Evolutionary conservation across 1,140 invertebrate genomes (phyloP), one percentile per base, ranked within the genome.

Genomic region (Aradophagus sp.): DNA sequence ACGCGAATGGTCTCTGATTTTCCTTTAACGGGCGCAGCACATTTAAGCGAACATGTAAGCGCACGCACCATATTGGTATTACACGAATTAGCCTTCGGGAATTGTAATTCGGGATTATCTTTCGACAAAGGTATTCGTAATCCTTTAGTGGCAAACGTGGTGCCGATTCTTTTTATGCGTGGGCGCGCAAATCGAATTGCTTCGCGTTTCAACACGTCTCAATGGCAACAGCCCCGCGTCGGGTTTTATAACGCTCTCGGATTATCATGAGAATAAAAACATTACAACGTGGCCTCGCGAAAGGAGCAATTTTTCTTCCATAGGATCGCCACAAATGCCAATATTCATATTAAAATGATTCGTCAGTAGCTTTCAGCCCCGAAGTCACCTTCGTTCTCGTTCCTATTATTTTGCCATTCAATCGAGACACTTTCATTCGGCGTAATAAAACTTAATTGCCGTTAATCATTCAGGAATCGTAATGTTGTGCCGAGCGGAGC

Each of bases 111-210:
- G 39, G 62, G 73, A 74, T 74, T 74, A 71, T 59, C 56, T 41
- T 53, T 68, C 48, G 52, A 74, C 73, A 74, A 74, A 70, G 67
- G 62, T 74, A 71, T 52, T 68, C 47, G 62, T 74, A 74, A 74
- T 75, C 73, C 73, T 74, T 74, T 74, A 48, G 67, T 58, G 50
- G 61, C 52, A 23, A 62, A 53, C 62, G 52, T 52, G 45, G 61
- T 59, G 55, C 52, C 67, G 50, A 67, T 50, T 74, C 58, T 29
- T 52, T 72, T 72, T 53, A 72, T 65, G 63, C 68, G 65, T 72
- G 59, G 69, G 58, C 38, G 65, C 63, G 72, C 68, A 75, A 75
- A 72, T 75, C 65, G 73, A 75, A 75, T 74, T 32, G 58, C 58
- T 36, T 61, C 41, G 66, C 67, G 59, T 75, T 71, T 71, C 73